phyloP scores from a whole-genome alignment of 2,113 vertebrate species.

The Edolisoma coerulescens region DNA sequence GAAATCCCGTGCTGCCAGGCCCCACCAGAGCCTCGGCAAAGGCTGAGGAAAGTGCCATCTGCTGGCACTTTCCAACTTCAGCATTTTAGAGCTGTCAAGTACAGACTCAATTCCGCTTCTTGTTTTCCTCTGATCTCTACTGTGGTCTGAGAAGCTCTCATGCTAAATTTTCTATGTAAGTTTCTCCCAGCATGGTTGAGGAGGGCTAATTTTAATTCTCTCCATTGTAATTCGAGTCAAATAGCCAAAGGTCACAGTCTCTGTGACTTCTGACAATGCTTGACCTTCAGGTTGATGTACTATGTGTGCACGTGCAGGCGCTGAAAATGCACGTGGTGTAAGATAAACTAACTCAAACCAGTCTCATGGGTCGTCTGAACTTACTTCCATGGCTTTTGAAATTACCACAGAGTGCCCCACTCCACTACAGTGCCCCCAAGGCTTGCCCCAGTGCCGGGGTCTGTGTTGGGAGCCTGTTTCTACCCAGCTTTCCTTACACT shows the following conservation, averaged over 20 bases:
- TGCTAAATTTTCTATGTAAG: background rate
- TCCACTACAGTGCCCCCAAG: background rate
- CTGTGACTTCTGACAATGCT: background rate
- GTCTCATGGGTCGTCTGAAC: background rate
- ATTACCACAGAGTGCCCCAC: background rate
- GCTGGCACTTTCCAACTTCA: background rate
- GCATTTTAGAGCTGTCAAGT: background rate
- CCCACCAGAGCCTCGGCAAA: background rate
- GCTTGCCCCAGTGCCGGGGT: background rate
- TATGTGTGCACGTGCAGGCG: rapidly evolving
- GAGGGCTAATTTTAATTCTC: background rate
- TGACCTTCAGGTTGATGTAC: rapidly evolving
- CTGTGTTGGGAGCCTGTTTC: background rate
- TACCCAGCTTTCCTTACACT: background rate
- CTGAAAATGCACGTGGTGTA: background rate
- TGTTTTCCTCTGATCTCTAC: background rate
- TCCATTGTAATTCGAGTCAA: background rate
- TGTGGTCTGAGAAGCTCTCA: background rate
- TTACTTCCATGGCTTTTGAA: background rate
- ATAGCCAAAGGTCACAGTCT: background rate
- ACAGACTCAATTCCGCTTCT: background rate
- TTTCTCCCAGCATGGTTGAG: rapidly evolving
- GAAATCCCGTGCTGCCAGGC: background rate
- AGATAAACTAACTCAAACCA: background rate
- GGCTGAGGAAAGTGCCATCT: background rate